Conservation (phyloP, 35 echinoderm and acorn worm genomes). For the Stichopus chloronotus region DNA sequence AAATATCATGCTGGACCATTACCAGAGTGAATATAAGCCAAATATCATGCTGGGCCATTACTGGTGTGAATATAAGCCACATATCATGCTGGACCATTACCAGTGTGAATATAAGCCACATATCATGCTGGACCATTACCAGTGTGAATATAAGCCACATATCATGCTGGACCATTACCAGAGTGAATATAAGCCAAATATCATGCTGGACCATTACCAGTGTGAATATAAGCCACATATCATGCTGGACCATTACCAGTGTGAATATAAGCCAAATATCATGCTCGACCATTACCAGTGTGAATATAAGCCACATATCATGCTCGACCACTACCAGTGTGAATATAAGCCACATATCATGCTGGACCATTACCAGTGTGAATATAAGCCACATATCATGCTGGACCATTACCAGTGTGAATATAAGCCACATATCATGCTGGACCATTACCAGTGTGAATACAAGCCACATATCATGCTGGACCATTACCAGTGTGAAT, state of each 20-base stretch:
- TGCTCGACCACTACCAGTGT: too few relatives aligned
- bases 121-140: constrained; percentile 56
- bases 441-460: constrained; percentile 80
- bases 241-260: too few relatives aligned
- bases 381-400: too few relatives aligned
- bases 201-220: constrained; percentile 66
- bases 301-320: constrained; percentile 90
- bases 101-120: too few relatives aligned
- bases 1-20: too few relatives aligned
- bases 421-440: not conserved
- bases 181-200: too few relatives aligned
- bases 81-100: too few relatives aligned
- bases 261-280: not conserved
- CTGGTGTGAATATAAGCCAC: constrained; percentile 93
- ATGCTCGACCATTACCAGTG: constrained; percentile 68
- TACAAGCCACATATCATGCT: too few relatives aligned
- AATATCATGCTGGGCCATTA: constrained; percentile 18
- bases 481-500: too few relatives aligned
- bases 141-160: constrained; percentile 92
- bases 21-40: too few relatives aligned
- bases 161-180: too few relatives aligned
- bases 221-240: constrained; percentile 92
- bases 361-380: constrained; percentile 73
- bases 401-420: too few relatives aligned
- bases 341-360: not conserved